Percentiles rank a stretch among this genome's conserved stretches.
Conservation (phyloP, 2,888 invertebrate species). For the Drosophila anomalata region DNA sequence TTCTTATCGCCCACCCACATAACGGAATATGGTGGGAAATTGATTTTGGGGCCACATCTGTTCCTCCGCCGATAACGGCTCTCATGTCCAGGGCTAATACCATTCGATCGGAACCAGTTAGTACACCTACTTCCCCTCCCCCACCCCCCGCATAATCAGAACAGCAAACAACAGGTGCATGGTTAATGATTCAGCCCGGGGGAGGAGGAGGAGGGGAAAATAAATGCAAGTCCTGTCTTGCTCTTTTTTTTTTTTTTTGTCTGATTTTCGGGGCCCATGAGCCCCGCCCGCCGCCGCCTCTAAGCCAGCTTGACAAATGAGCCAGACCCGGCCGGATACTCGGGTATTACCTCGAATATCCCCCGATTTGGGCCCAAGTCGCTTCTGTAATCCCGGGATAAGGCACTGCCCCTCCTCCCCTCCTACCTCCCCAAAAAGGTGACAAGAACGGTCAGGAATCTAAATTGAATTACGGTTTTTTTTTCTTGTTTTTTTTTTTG, state of each 20-base stretch:
- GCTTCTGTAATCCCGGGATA: constrained; percentile 4
- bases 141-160: neutral
- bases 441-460: neutral
- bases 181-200: neutral
- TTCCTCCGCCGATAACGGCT: constrained; percentile 43
- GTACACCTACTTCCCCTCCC: neutral
- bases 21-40: constrained; percentile 64
- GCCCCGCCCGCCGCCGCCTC: constrained; percentile 3
- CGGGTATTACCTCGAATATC: constrained; percentile 17
- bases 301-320: constrained; percentile 35
- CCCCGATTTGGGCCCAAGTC: constrained; percentile 16
- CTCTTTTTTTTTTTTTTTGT: neutral
- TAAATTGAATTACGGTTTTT: neutral
- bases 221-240: neutral
- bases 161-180: neutral
- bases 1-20: neutral
- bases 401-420: neutral
- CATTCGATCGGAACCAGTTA: constrained; percentile 7
- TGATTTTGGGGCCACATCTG: constrained; percentile 62
- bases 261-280: neutral
- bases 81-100: neutral
- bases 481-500: neutral
- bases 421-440: neutral
- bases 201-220: neutral
- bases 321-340: constrained; percentile 9